Evolutionary conservation across 1,140 invertebrate species (phyloP), one percentile per base, ranked within the genome.

Genomic region (Drosophila mojavensis): DNA sequence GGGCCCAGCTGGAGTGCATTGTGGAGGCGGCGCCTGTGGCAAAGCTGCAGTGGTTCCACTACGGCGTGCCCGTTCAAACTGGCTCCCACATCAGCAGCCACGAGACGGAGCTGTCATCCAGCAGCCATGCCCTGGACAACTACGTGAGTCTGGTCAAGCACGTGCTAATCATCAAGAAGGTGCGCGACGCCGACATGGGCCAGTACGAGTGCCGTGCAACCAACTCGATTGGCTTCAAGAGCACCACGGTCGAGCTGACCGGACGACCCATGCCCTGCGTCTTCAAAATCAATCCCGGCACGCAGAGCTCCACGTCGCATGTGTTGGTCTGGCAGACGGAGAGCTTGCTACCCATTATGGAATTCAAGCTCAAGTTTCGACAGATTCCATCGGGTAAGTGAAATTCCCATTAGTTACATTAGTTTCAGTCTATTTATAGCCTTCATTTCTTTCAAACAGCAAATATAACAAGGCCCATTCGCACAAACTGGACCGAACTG

Each of bases 181-280:
- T 96, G 0, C 93, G 94, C 10, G 93, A 93, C 47, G 92, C 93
- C 1, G 96, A 98, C 91, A 95, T 97, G 63, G 97, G 96, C 0
- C 94, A 94, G 73, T 97, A 97, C 84, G 94, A 95, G 0, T 97
- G 97, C 90, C 93, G 94, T 28, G 97, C 96, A 0, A 94, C 95
- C 36, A 98, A 97, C 90, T 93, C 93, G 15, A 88, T 96, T 6
- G 97, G 96, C 2, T 92, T 81, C 15, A 93, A 89, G 20, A 93
- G 93, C 43, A 92, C 92, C 24, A 90, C 78, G 9, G 93, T 95
- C 28, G 93, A 95, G 75, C 86, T 95, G 11, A 95, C 94, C 33
- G 92, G 91, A 1, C 74, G 92, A 4, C 92, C 92, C 1, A 95
- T 95, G 92, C 93, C 94, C 10, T 94, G 94, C 6, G 79, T 94